phyloP scores from a whole-genome alignment of 2,797 vertebrate species.

The Phataginus tetradactyla region DNA sequence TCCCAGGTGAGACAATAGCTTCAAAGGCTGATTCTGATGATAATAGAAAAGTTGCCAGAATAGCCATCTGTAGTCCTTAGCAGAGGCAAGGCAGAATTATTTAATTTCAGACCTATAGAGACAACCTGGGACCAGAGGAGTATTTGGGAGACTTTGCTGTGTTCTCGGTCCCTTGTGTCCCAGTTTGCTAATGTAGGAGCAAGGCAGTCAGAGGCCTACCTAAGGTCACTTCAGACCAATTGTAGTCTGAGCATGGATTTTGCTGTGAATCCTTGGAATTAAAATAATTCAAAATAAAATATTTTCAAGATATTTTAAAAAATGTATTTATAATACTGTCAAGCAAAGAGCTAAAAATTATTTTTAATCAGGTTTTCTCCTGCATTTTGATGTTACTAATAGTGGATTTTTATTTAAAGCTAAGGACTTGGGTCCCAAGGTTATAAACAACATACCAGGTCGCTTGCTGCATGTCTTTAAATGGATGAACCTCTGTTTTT shows the following conservation, averaged over 20 bases:
- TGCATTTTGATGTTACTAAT: not conserved
- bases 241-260: not conserved
- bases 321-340: not conserved
- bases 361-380: not conserved
- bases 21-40: slow-evolving; percentile 20
- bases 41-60: not conserved
- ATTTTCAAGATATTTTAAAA: not conserved
- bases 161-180: not conserved
- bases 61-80: not conserved
- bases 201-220: not conserved
- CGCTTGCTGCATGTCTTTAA: not conserved
- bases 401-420: not conserved
- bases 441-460: not conserved
- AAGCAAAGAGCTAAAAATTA: not conserved
- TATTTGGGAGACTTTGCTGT: not conserved
- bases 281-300: slow-evolving; percentile 48
- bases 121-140: not conserved
- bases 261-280: not conserved
- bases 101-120: not conserved
- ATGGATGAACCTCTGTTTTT: not conserved
- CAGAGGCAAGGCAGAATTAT: not conserved
- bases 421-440: not conserved
- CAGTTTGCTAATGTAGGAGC: not conserved
- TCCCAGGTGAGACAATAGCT: not conserved
- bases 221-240: not conserved